Conservation (phyloP, 2,113 vertebrate species). For the Alectura lathami region DNA sequence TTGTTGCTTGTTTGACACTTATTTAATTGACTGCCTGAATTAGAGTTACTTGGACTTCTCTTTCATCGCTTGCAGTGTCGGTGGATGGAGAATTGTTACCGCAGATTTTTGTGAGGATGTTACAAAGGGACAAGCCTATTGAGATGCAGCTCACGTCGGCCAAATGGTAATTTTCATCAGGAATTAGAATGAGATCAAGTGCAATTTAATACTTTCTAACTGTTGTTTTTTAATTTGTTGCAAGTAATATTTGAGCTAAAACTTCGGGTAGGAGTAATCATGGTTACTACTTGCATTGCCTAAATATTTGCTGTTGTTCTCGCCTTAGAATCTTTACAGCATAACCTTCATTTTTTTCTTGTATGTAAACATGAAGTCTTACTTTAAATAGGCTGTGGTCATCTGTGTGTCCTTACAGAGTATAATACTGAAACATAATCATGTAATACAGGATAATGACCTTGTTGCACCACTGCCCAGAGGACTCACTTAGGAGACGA, state of each 20-base stretch:
- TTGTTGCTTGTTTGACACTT: neutral
- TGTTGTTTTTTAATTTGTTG: neutral
- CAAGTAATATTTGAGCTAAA: neutral
- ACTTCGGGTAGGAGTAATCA: neutral
- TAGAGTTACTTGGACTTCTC: constrained; percentile 43
- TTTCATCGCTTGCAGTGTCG: constrained; percentile 82
- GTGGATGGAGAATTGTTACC: constrained; percentile 94
- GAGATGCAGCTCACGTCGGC: constrained; percentile 99
- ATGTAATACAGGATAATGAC: neutral
- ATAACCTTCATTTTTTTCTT: neutral
- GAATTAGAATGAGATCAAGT: neutral
- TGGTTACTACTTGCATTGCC: neutral
- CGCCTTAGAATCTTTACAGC: neutral
- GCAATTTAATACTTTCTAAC: neutral
- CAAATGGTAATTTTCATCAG: constrained; percentile 89
- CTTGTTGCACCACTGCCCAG: neutral
- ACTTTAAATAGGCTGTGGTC: neutral
- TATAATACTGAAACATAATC: neutral
- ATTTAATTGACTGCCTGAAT: neutral
- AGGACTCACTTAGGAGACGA: neutral
- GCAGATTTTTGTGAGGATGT: constrained; percentile 98
- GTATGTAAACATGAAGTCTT: neutral
- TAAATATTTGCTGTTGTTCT: neutral
- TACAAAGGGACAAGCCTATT: constrained; percentile 97
- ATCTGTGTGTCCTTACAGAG: neutral